phyloP scores from a whole-genome alignment of 2,797 vertebrate genomes.

The Pagetopsis macropterus region DNA sequence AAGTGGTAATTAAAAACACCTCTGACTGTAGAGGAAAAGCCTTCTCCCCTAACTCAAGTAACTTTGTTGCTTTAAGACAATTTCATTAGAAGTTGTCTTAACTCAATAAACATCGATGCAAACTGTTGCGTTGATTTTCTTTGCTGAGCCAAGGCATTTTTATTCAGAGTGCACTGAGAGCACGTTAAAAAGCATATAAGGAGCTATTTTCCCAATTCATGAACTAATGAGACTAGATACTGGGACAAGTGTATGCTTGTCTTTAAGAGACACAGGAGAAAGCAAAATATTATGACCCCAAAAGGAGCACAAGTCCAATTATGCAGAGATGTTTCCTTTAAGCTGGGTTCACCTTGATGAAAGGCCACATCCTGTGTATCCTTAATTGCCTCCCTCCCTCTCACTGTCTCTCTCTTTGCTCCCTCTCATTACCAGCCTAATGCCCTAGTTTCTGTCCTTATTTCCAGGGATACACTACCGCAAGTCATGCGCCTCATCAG shows the following conservation, averaged over 20 bases:
- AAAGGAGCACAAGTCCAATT: constrained; percentile 1
- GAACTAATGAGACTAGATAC: not conserved
- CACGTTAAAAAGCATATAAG: not conserved
- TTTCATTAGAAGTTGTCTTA: too few species aligned
- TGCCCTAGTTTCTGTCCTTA: constrained; percentile 16
- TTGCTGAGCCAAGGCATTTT: too few species aligned
- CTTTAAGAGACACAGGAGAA: not conserved
- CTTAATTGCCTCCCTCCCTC: constrained; percentile 16
- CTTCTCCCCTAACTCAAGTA: too few species aligned
- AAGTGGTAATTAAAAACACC: too few species aligned
- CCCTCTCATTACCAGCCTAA: constrained; percentile 33
- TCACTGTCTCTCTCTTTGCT: constrained; percentile 11
- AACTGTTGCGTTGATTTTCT: too few species aligned
- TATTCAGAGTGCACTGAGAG: not conserved
- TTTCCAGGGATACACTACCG: constrained; percentile 92
- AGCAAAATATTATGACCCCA: constrained; percentile 2
- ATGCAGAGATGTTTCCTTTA: constrained; percentile 26
- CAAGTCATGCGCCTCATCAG: constrained; percentile 94
- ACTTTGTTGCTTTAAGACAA: too few species aligned
- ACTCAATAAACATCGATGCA: too few species aligned
- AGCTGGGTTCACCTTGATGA: constrained; percentile 28
- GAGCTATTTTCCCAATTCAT: not conserved
- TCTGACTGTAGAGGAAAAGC: too few species aligned
- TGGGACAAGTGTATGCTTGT: constrained; percentile 13
- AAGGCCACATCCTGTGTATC: constrained; percentile 33